Evolutionary conservation across 2,797 vertebrate genomes (phyloP), one percentile per base, ranked within the genome.

Genomic region (Lutjanus argentimaculatus): DNA sequence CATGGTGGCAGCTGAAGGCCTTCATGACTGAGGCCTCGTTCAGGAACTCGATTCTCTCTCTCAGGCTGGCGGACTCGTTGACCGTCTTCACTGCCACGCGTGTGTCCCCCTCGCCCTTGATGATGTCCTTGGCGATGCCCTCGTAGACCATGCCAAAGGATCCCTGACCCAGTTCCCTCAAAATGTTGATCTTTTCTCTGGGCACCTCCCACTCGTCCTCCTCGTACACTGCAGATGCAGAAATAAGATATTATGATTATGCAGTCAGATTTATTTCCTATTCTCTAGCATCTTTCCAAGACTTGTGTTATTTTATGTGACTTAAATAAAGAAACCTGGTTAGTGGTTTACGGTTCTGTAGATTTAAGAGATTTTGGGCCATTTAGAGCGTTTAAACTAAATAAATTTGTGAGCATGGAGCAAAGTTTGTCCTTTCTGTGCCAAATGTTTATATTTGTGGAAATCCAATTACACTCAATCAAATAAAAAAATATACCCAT

Each of bases 1-100:
- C 98, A 12, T 99, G 98, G 90, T 99, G 98, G 90, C 98, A 99
- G 95, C 84, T 97, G 96, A 99, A 99, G 13, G 96, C 97, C 88
- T 99, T 99, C 98, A 99, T 99, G 87, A 99, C 98, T 0, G 98
- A 99, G 6, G 98, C 98, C 89, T 99, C 98, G 0, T 99, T 99
- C 76, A 99, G 95, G 93, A 99, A 99, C 93, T 99, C 98, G 0
- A 99, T 99, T 72, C 98, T 95, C 93, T 99, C 98, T 0, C 98
- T 94, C 73, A 99, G 96, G 79, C 97, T 99, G 91, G 98, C 97
- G 0, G 97, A 96, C 82, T 99, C 98, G 0, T 99, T 99, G 55
- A 99, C 98, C 0, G 98, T 99, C 94, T 99, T 99, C 85, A 99
- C 98, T 0, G 98, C 98, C 1, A 99, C 98, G 0, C 82, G 96